These are phyloP conservation scores for Drosophila helvetica DNA, from an alignment of 2,888 invertebrate genomes.

Conservation along the genomic window DNA sequence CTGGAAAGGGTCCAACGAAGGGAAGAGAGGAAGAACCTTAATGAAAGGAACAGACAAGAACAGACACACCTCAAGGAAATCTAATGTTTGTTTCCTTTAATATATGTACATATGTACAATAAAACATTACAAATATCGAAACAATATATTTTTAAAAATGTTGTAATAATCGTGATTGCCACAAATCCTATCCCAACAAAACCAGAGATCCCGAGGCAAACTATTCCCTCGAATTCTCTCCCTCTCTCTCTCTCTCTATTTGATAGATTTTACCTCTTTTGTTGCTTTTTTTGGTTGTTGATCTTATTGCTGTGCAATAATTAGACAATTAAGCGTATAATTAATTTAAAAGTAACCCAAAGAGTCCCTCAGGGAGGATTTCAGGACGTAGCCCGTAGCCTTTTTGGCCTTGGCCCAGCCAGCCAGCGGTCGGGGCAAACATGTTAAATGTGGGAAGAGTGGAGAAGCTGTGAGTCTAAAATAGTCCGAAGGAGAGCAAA, in stretches of 20 bases:
- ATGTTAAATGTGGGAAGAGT: conserved; percentile 30
- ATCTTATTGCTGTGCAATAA: conserved; percentile 47
- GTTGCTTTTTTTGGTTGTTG: not conserved
- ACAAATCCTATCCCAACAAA: conserved; percentile 1
- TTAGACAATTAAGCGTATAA: conserved; percentile 73
- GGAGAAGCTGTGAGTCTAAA: conserved; percentile 14
- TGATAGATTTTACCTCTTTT: not conserved
- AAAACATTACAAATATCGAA: no score
- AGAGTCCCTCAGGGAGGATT: conserved; percentile 5
- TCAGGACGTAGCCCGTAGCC: conserved; percentile 21
- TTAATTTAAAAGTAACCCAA: conserved; percentile 66
- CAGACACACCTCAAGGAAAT: conserved; percentile 18
- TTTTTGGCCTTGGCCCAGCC: conserved; percentile 32
- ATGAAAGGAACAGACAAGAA: conserved; percentile 56
- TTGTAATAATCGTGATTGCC: no score
- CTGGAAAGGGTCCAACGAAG: not conserved
- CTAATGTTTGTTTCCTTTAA: no score
- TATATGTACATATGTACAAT: no score
- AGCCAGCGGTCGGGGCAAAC: conserved; percentile 13
- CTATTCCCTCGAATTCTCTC: conserved; percentile 5
- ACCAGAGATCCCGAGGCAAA: conserved; percentile 8
- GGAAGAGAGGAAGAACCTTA: conserved; percentile 19
- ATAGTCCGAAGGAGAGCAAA: not conserved
- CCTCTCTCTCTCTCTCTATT: not conserved
- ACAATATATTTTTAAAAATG: no score